These are phyloP conservation scores for Drosophila bocki DNA, from an alignment of 1,140 invertebrate genomes.

Conservation along the genomic window DNA sequence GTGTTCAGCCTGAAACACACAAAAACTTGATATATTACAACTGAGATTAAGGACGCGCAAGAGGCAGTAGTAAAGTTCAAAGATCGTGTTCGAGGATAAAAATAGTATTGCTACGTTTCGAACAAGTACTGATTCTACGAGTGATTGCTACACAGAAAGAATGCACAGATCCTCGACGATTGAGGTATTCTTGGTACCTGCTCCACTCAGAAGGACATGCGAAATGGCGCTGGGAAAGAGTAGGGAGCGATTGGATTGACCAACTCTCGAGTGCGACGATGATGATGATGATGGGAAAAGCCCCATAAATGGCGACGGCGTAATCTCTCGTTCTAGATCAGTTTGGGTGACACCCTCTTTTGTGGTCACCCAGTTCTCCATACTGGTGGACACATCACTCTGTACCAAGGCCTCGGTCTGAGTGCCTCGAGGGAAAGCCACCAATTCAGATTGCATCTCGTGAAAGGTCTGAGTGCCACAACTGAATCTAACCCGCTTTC, in stretches of 20 bases:
- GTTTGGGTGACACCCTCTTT: constrained; percentile 43
- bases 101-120: constrained; percentile 41
- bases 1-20: constrained; percentile 89
- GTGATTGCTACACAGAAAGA: constrained; percentile 33
- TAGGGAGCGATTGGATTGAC: constrained; percentile 46
- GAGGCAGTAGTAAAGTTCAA: constrained; percentile 3
- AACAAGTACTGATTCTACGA: constrained; percentile 38
- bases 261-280: constrained; percentile 37
- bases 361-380: constrained; percentile 19
- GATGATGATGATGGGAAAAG: constrained; percentile 56
- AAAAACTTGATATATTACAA: constrained; percentile 59
- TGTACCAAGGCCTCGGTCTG: constrained; percentile 43
- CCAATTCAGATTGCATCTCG: constrained; percentile 30
- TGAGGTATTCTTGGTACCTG: constrained; percentile 62
- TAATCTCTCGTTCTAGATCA: constrained; percentile 59
- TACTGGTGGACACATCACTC: constrained; percentile 33
- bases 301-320: constrained; percentile 60
- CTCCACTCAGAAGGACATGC: constrained; percentile 65
- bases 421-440: constrained; percentile 72
- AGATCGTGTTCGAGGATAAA: constrained; percentile 79
- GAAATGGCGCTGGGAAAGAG: constrained; percentile 80
- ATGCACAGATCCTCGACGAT: constrained; percentile 14
- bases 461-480: constrained; percentile 71
- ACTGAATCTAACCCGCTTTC: constrained; percentile 59
- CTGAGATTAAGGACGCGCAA: constrained; percentile 21